Conservation (phyloP, 2,113 vertebrate genomes). For the Aix galericulata region DNA sequence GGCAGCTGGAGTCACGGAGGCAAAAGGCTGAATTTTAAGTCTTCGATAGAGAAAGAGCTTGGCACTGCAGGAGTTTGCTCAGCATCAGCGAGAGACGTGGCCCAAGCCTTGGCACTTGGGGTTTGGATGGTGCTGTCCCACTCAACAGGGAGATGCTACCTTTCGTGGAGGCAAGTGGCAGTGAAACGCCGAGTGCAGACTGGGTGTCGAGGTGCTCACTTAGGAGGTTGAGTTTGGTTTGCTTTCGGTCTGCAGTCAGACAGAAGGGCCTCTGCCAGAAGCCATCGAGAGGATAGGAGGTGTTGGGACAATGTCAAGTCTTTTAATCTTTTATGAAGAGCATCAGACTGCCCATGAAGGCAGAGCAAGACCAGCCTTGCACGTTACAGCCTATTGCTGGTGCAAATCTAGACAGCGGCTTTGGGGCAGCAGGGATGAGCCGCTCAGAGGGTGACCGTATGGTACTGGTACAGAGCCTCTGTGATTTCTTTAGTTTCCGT, state of each 20-base stretch:
- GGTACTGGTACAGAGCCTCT: not conserved
- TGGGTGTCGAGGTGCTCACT: not conserved
- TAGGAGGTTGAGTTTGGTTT: not conserved
- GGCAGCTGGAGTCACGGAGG: constrained; percentile 4
- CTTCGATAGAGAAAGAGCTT: not conserved
- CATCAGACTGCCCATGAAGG: not conserved
- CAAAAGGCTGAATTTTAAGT: constrained; percentile 34
- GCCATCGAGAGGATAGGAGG: not conserved
- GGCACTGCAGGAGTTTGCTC: constrained; percentile 23
- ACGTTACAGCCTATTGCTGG: not conserved
- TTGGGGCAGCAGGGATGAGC: not conserved
- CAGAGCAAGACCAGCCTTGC: not conserved
- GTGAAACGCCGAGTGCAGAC: not conserved
- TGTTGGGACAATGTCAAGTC: not conserved
- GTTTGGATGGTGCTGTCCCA: constrained; percentile 45
- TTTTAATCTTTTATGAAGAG: not conserved
- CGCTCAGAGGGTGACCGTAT: not conserved
- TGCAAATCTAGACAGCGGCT: not conserved
- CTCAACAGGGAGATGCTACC: constrained; percentile 62
- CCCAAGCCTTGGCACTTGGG: constrained; percentile 33
- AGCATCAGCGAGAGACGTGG: not conserved
- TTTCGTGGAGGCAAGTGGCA: constrained; percentile 39
- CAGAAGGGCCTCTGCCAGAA: constrained; percentile 13
- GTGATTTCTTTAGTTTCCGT: constrained; percentile 18
- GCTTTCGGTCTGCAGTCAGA: not conserved